Conservation (phyloP, 2,797 vertebrate genomes). For the Hydrolagus colliei region DNA sequence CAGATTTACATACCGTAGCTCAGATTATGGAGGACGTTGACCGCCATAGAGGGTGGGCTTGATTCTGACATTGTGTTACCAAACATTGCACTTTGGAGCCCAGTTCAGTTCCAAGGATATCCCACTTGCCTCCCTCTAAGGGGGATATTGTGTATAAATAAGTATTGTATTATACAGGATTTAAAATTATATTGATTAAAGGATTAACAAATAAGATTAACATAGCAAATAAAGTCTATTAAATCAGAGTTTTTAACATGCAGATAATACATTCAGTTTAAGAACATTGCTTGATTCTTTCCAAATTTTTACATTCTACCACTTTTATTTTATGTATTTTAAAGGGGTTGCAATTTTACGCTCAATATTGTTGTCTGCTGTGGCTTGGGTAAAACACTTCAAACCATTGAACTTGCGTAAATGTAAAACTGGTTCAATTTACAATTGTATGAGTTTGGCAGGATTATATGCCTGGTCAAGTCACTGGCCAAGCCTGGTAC, state of each 20-base stretch:
- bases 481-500: neutral
- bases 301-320: neutral
- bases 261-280: neutral
- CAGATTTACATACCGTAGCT: too few species aligned
- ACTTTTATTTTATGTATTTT: neutral
- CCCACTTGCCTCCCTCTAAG: too few species aligned
- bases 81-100: too few species aligned
- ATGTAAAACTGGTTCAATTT: neutral
- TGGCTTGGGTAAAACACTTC: neutral
- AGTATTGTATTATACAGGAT: too few species aligned
- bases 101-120: too few species aligned
- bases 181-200: too few species aligned
- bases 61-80: too few species aligned
- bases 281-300: neutral
- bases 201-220: neutral
- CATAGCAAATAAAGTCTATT: neutral
- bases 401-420: neutral
- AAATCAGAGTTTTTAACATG: neutral
- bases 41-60: too few species aligned
- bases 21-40: too few species aligned
- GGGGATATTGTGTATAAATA: too few species aligned
- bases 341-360: neutral
- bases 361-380: too few species aligned
- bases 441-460: neutral
- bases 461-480: neutral